phyloP scores from a whole-genome alignment of 2,797 vertebrate genomes.

The Tamandua tetradactyla region DNA sequence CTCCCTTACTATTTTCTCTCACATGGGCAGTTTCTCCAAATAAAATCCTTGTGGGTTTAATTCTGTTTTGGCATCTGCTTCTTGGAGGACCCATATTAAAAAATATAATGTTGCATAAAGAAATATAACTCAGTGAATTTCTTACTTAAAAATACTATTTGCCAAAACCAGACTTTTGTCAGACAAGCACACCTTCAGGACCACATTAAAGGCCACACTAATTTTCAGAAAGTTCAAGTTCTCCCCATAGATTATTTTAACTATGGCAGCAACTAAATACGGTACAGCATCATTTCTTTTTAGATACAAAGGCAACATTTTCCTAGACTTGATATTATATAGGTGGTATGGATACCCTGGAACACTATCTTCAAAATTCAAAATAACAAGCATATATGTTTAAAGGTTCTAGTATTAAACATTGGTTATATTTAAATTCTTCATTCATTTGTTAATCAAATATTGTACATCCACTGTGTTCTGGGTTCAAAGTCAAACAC shows the following conservation, averaged over 20 bases:
- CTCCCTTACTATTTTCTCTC: neutral
- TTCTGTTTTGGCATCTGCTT: neutral
- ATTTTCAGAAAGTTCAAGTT: neutral
- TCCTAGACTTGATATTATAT: neutral
- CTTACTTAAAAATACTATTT: constrained; percentile 16
- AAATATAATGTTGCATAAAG: constrained; percentile 6
- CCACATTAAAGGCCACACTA: neutral
- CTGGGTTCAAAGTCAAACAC: neutral
- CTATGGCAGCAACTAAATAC: neutral
- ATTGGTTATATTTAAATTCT: neutral
- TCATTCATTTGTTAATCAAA: neutral
- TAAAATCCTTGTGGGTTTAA: neutral
- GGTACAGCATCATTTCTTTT: neutral
- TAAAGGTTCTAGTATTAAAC: constrained; percentile 6
- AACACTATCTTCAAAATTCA: constrained; percentile 24
- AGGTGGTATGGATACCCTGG: neutral
- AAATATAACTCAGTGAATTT: neutral
- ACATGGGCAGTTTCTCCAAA: neutral
- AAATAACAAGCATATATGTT: neutral
- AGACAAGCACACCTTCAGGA: neutral
- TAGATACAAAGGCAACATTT: neutral
- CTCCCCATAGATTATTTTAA: neutral
- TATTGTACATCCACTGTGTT: neutral
- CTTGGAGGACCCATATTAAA: neutral
- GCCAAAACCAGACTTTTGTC: neutral